These are phyloP conservation scores for Littorina saxatilis DNA, from an alignment of 1,140 invertebrate species.

Conservation along the genomic window DNA sequence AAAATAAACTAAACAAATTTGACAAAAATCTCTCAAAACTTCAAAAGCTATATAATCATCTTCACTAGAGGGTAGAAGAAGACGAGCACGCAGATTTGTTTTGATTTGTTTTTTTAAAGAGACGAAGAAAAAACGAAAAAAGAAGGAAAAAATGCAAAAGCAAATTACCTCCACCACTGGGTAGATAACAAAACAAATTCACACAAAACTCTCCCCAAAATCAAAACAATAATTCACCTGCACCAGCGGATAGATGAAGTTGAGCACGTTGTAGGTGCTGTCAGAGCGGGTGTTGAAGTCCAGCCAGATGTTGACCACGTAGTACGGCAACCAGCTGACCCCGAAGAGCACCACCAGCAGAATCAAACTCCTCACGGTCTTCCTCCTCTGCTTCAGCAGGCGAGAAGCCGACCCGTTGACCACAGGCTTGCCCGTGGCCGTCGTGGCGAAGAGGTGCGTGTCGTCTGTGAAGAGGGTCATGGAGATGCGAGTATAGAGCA, in stretches of 20 bases:
- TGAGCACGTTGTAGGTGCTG: slow-evolving; percentile 31
- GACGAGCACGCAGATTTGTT: too few relatives aligned
- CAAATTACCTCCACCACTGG: too few relatives aligned
- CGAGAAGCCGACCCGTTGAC: slow-evolving; percentile 42
- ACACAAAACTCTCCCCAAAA: too few relatives aligned
- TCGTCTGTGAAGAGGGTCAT: slow-evolving; percentile 87
- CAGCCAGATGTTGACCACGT: slow-evolving; percentile 63
- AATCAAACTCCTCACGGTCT: slow-evolving; percentile 62
- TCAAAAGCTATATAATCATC: too few relatives aligned
- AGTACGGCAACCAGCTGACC: slow-evolving; percentile 66
- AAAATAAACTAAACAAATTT: too few relatives aligned
- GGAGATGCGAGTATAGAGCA: slow-evolving; percentile 89
- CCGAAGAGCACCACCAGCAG: slow-evolving; percentile 63
- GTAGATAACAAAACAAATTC: too few relatives aligned
- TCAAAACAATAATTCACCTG: too few relatives aligned
- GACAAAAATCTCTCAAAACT: too few relatives aligned
- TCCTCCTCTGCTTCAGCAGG: slow-evolving; percentile 56
- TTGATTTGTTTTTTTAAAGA: too few relatives aligned
- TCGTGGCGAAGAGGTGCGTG: slow-evolving; percentile 74
- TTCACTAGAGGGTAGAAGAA: too few relatives aligned
- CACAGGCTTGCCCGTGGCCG: neutral
- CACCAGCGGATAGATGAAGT: slow-evolving; percentile 74
- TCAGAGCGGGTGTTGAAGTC: slow-evolving; percentile 52
- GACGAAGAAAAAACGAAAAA: too few relatives aligned
- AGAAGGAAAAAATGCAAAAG: too few relatives aligned